phyloP scores from a whole-genome alignment of 2,113 vertebrate species.

The Serilophus lunatus region DNA sequence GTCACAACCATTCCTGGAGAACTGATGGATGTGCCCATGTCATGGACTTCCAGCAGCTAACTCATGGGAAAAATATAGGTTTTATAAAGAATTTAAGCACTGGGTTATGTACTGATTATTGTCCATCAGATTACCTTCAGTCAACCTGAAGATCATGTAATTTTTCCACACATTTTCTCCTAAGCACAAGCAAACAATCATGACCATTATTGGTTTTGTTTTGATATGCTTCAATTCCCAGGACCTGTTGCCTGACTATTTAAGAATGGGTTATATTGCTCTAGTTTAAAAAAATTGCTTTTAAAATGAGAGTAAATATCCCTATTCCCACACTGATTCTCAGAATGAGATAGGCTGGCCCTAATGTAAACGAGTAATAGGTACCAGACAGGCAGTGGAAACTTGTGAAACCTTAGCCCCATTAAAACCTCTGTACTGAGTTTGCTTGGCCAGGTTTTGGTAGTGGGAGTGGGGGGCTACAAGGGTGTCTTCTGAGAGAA shows the following conservation, averaged over 20 bases:
- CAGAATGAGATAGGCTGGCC: background rate
- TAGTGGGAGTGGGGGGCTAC: background rate
- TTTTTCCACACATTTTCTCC: background rate
- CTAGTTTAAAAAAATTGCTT: background rate
- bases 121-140: background rate
- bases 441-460: background rate
- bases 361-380: background rate
- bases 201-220: background rate
- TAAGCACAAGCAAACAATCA: background rate
- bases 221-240: background rate
- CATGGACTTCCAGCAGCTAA: background rate
- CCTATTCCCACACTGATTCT: background rate
- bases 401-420: background rate
- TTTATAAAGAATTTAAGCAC: background rate
- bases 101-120: background rate
- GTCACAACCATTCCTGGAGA: background rate
- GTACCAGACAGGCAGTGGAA: background rate
- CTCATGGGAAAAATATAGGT: fast-evolving
- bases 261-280: background rate
- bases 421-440: background rate
- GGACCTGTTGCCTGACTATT: background rate
- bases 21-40: background rate
- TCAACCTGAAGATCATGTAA: background rate
- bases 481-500: background rate
- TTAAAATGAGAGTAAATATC: background rate